Evolutionary conservation across 2,113 vertebrate genomes (phyloP).

Genomic region (Phoxinus phoxinus): DNA sequence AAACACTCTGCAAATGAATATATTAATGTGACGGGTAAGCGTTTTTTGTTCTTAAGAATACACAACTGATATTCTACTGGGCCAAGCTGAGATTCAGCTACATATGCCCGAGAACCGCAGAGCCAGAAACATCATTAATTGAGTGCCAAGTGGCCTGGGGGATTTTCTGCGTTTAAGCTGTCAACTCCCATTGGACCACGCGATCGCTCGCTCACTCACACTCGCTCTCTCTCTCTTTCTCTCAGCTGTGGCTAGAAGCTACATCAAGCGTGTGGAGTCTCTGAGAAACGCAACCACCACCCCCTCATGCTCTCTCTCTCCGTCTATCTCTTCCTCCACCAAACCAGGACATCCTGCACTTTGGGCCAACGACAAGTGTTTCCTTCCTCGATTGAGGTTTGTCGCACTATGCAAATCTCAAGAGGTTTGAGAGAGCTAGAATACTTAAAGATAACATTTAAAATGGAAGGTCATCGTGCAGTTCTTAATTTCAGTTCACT

Average conservation of each 20-base stretch:
- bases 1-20: slow-evolving; percentile 52
- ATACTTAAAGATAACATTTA: neutral
- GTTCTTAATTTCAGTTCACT: slow-evolving; percentile 35
- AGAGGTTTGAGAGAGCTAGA: neutral
- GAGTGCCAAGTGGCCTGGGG: slow-evolving; percentile 64
- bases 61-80: slow-evolving; percentile 63
- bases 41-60: slow-evolving; percentile 58
- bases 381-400: slow-evolving; percentile 19
- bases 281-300: slow-evolving; percentile 54
- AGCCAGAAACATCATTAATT: slow-evolving; percentile 66
- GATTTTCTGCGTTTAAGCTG: slow-evolving; percentile 63
- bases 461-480: neutral
- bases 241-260: slow-evolving; percentile 49
- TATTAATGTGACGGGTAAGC: slow-evolving; percentile 49
- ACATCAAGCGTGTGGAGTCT: slow-evolving; percentile 55
- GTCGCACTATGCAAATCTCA: neutral
- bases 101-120: slow-evolving; percentile 59
- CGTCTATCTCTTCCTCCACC: neutral
- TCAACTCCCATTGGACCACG: slow-evolving; percentile 57
- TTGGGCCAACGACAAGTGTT: slow-evolving; percentile 12
- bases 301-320: slow-evolving; percentile 27
- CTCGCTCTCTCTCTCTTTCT: slow-evolving; percentile 45
- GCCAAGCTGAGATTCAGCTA: slow-evolving; percentile 59
- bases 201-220: slow-evolving; percentile 52
- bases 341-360: slow-evolving; percentile 40